These are phyloP conservation scores for Hycleus phaleratus DNA, from an alignment of 1,140 invertebrate species.

Conservation along the genomic window DNA sequence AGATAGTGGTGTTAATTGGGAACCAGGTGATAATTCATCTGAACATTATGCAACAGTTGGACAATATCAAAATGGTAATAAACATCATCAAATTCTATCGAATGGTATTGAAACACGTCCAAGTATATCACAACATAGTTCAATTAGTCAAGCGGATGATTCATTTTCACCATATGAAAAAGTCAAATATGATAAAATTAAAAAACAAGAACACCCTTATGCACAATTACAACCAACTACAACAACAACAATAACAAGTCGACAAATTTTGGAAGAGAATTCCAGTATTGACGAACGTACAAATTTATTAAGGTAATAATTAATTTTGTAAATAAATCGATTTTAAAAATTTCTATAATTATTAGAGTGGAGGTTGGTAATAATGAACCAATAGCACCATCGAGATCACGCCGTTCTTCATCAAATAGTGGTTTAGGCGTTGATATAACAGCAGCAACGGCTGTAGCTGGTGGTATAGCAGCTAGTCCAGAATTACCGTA, in stretches of 20 bases:
- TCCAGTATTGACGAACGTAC: constrained; percentile 19
- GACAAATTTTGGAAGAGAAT: constrained; percentile 12
- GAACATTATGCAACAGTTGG: constrained; percentile 62
- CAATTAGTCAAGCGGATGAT: constrained; percentile 51
- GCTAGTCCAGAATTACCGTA: constrained; percentile 83
- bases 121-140: constrained; percentile 51
- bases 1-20: constrained; percentile 44
- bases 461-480: constrained; percentile 72
- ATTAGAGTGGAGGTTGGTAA: constrained; percentile 19
- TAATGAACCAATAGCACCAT: constrained; percentile 24
- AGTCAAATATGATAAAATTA: constrained; percentile 49
- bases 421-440: constrained; percentile 41
- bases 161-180: constrained; percentile 52
- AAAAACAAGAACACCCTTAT: constrained; percentile 57
- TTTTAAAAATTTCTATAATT: neutral
- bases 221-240: constrained; percentile 50
- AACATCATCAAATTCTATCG: constrained; percentile 25
- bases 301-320: constrained; percentile 24
- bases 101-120: constrained; percentile 39
- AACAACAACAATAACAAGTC: constrained; percentile 10
- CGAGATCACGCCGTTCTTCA: constrained; percentile 46
- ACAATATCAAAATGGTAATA: constrained; percentile 34
- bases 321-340: neutral
- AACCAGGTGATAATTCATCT: constrained; percentile 49
- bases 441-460: constrained; percentile 68